phyloP scores from a whole-genome alignment of 2,797 vertebrate genomes.

The Cottoperca gobio region DNA sequence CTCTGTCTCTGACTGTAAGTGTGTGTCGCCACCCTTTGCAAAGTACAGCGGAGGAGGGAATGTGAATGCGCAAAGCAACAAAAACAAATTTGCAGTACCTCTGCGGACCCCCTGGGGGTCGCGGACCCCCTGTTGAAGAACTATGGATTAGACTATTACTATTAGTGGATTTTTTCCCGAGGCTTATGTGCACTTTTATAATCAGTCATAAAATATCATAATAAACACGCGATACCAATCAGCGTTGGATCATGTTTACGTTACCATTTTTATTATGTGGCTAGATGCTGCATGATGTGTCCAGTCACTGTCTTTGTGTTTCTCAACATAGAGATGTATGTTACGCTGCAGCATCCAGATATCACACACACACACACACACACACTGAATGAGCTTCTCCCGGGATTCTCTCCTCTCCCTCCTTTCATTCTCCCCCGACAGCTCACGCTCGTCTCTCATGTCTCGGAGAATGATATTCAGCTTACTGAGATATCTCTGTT shows the following conservation, averaged over 20 bases:
- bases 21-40: no score
- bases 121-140: no score
- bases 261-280: conserved; percentile 4
- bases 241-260: background rate
- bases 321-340: background rate
- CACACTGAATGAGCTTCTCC: conserved; percentile 15
- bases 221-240: background rate
- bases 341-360: conserved; percentile 1
- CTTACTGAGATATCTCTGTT: conserved; percentile 72
- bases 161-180: no score
- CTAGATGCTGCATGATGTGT: background rate
- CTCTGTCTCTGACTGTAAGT: no score
- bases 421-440: conserved; percentile 1
- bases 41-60: no score
- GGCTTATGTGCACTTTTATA: background rate
- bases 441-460: conserved; percentile 39
- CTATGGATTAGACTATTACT: no score
- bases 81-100: no score
- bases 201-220: background rate
- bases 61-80: no score
- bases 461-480: conserved; percentile 61
- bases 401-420: no score
- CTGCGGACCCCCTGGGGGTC: no score
- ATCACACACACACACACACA: conserved; percentile 18
- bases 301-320: conserved; percentile 2